A percentile compares a stretch with the other conserved stretches of the same genome.
Conservation (phyloP, 2,113 vertebrate genomes). For the Ictalurus punctatus region DNA sequence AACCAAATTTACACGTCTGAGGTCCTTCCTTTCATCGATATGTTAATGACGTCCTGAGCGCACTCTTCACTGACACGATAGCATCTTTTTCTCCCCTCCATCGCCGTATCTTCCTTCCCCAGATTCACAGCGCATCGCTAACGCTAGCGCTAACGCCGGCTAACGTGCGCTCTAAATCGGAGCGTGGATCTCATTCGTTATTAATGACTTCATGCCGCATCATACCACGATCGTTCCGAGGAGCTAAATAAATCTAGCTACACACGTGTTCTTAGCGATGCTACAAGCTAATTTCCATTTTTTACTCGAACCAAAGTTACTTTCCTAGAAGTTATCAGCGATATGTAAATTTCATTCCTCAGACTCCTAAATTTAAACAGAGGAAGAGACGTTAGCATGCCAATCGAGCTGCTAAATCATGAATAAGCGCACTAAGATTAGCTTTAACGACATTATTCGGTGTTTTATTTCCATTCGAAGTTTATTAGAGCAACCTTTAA, state of each 20-base stretch:
- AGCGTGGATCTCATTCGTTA: not conserved
- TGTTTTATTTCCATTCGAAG: too few relatives aligned
- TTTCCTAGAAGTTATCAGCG: not conserved
- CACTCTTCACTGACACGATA: not conserved
- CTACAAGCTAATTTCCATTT: not conserved
- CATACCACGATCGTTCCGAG: not conserved
- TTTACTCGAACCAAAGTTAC: not conserved
- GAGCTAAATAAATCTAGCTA: not conserved
- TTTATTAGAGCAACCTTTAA: too few relatives aligned
- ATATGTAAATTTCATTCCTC: not conserved
- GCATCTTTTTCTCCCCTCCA: not conserved
- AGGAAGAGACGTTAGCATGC: not conserved
- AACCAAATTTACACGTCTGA: not conserved
- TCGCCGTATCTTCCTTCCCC: constrained; percentile 13
- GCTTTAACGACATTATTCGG: too few relatives aligned
- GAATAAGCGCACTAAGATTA: not conserved
- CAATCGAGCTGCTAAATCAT: not conserved
- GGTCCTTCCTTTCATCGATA: constrained; percentile 24
- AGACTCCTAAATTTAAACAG: not conserved
- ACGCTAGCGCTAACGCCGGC: not conserved
- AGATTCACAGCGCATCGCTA: not conserved
- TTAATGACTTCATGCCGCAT: not conserved
- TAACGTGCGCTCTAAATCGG: not conserved
- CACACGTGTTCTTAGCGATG: not conserved
- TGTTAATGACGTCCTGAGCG: constrained; percentile 22